A percentile compares a stretch with the other conserved stretches of the same genome.
phyloP scores from a whole-genome alignment of 30 jellyfish, hydroid and myxozoan genomes.

The Hydra vulgaris region DNA sequence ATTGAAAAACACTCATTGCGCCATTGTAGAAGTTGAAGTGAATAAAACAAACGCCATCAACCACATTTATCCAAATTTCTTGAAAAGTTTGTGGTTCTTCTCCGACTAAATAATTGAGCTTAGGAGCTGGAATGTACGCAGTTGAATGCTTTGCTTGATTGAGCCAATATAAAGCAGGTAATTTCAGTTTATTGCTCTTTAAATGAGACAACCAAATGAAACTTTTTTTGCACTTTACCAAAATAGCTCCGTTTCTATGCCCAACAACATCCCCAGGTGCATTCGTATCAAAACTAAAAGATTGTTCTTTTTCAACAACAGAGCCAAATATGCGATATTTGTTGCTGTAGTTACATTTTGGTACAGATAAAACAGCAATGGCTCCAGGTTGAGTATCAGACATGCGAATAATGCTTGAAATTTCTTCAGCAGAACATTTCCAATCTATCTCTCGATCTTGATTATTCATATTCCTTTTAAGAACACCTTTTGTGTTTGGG shows the following conservation, averaged over 20 bases:
- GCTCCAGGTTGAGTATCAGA: conserved; percentile 20
- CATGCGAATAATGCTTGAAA: conserved; percentile 2
- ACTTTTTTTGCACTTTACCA: conserved; percentile 11
- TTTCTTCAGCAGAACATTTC: conserved; percentile 1
- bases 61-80: conserved; percentile 17
- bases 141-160: background rate
- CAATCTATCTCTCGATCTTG: conserved; percentile 3
- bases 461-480: conserved; percentile 2
- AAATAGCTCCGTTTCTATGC: conserved; percentile 8
- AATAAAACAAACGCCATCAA: background rate
- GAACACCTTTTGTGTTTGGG: background rate
- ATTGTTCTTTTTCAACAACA: background rate
- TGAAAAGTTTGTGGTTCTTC: conserved; percentile 1
- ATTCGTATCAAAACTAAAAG: background rate
- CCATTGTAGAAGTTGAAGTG: conserved; percentile 14
- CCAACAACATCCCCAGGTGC: conserved; percentile 8
- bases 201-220: conserved; percentile 5
- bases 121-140: background rate
- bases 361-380: background rate
- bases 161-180: background rate
- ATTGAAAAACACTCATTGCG: conserved; percentile 8
- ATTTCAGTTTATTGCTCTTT: background rate
- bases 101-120: background rate
- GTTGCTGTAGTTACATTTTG: background rate
- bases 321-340: background rate